Conservation (phyloP, 2,797 vertebrate species). For the Scyliorhinus canicula region DNA sequence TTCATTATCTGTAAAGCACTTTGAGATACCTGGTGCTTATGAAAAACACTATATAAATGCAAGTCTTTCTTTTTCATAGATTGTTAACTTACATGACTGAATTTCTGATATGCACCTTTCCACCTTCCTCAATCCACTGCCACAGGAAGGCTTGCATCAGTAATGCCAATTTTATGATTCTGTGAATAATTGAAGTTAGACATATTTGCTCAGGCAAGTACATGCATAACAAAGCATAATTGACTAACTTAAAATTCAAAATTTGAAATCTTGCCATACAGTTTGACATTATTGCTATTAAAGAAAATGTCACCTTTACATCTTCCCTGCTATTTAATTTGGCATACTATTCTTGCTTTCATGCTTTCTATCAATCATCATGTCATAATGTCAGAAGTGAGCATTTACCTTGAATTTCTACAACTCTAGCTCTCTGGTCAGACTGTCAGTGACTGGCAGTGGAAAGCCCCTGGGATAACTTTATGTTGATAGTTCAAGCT, state of each 20-base stretch:
- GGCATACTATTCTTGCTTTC: background rate
- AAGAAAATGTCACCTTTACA: constrained; percentile 8
- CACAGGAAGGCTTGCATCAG: background rate
- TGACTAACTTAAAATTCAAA: background rate
- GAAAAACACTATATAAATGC: background rate
- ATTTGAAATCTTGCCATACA: background rate
- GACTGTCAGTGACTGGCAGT: constrained; percentile 17
- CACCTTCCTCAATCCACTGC: background rate
- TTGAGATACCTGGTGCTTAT: background rate
- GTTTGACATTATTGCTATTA: constrained; percentile 29
- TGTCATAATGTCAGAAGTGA: constrained; percentile 19
- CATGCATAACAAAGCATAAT: background rate
- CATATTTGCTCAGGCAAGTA: background rate
- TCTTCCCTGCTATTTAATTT: constrained; percentile 32
- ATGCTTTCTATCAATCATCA: constrained; percentile 6
- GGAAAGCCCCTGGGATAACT: background rate
- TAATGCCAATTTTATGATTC: background rate
- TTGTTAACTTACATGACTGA: background rate
- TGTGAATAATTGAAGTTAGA: background rate
- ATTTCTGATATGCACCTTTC: background rate
- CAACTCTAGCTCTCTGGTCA: background rate
- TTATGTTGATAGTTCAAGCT: constrained; percentile 13
- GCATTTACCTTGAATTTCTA: background rate
- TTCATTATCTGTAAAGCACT: background rate
- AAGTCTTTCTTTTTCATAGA: background rate